Base-by-base conservation (phyloP, 2,113 vertebrate genomes). In the Hippocampus zosterae region DNA sequence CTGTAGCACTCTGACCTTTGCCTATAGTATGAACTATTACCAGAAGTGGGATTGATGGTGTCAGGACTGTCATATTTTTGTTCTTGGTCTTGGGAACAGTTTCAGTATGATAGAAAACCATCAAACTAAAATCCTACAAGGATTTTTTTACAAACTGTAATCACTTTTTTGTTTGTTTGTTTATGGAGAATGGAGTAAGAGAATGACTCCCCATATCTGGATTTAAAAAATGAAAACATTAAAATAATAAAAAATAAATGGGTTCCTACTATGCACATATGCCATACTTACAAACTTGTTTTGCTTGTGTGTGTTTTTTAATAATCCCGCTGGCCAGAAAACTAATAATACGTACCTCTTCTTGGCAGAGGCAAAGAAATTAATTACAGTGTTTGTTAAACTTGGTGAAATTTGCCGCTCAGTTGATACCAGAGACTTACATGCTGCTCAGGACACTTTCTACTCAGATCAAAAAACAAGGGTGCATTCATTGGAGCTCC, bases 1-100 rank as follows among this genome's bases (percentile, higher is more conserved):
- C 61, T 79, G 62, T 19, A 27, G 37, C 61, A 72, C 37, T 46
- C 65, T 73, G 37, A 63, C 61, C 19, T 41, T 19, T 23, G 61
- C 19, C 21, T 37, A 37, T 3, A 37, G 40, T 2, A 29, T 29
- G 23, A 42, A 57, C 44, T 19, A 60, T 12, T n/a, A 16, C 13
- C 56, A 56, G 25, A 25, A 56, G 55, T 56, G 55, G n/a, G 55
- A n/a, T 56, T 56, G n/a, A 50, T 50, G 13, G 16, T 50, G 13
- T 50, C 8, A n/a, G 21, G 19, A 53, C 21, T 6, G 21, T 12
- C 8, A 25, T 12, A 11, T 56, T 56, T 55, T 55, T 23, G 10
- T 59, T 29, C 13, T 16, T 11, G 5, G 6, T 59, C 15, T 7
- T 8, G 56, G 55, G 12, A 25, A 57, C 23, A 57, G 23, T 25